Base-by-base conservation (phyloP, 2,888 invertebrate genomes). In the Parnassius mnemosyne region DNA sequence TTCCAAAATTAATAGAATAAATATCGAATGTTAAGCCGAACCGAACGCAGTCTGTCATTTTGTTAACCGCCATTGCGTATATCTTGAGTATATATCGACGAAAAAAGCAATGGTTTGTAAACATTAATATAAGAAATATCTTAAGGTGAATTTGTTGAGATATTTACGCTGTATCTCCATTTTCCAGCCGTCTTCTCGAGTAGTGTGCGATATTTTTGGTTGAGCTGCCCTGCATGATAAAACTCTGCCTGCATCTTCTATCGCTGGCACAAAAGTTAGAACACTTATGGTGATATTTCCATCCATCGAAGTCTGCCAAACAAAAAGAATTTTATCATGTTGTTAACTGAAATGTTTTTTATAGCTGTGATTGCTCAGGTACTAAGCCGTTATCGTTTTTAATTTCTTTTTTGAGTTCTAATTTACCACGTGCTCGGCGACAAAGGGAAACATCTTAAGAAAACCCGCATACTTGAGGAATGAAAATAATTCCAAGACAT, bases 161-260 rank as follows among this genome's bases (percentile, higher is more conserved):
- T 51, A 61, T n/a, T 93, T 78, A 95, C 95, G 94, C 75, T 94
- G 92, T 75, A 95, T 94, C 76, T 94, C 93, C 85, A 95, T 93
- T 77, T 93, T 93, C 93, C 94, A 94, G 0, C 92, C 92, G 68
- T 94, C 94, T 72, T 94, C 94, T 56, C 93, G 87, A 1, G 93
- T 92, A 9, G 93, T 93, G 68, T 93, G 93, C 0, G 87, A 80
- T 2, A 92, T 66, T 3, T 79, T 75, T 0, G 90, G 85, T 66
- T 92, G 92, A 0, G 86, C 79, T 0, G 89, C 90, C 50, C 92
- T 72, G 68, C 92, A 92, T 3, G 91, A 91, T n/a, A 92, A 77
- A 34, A 89, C 87, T 65, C 93, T 81, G 1, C 93, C 93, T 9
- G 92, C 93, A 71, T 95, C 94, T 65, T 94, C 94, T 63, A 94